Evolutionary conservation across 1,140 invertebrate species (phyloP).

Genomic region (Bombus vancouverensis): DNA sequence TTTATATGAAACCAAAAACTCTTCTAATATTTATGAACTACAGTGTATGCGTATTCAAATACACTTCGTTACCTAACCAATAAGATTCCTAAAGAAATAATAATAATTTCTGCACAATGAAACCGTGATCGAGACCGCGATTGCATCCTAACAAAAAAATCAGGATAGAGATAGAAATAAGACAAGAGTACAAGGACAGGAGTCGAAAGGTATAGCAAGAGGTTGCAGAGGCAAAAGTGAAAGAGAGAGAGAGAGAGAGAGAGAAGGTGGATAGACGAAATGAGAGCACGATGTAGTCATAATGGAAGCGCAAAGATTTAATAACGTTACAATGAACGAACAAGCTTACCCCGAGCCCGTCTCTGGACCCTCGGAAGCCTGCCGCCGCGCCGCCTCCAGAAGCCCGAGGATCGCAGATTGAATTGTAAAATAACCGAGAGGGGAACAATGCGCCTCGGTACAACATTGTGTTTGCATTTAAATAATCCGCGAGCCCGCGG

Average conservation of each 20-base stretch:
- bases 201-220: background rate
- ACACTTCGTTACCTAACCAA: too few relatives aligned
- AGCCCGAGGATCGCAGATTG: slow-evolving; percentile 76
- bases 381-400: slow-evolving; percentile 18
- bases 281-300: slow-evolving; percentile 60
- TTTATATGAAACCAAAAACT: too few relatives aligned
- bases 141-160: background rate
- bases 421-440: slow-evolving; percentile 81
- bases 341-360: slow-evolving; percentile 55
- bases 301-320: slow-evolving; percentile 78
- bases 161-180: background rate
- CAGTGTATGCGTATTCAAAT: too few relatives aligned
- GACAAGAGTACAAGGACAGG: background rate
- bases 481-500: slow-evolving; percentile 78
- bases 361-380: slow-evolving; percentile 26
- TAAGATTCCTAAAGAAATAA: background rate
- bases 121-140: background rate
- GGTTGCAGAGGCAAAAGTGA: background rate
- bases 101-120: background rate
- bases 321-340: slow-evolving; percentile 80
- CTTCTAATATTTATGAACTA: too few relatives aligned
- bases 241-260: slow-evolving; percentile 15
- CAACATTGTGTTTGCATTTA: slow-evolving; percentile 81
- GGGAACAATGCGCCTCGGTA: slow-evolving; percentile 78
- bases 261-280: slow-evolving; percentile 25